These are phyloP conservation scores for Cinclus mexicanus DNA, from an alignment of 2,113 vertebrate genomes.

Conservation along the genomic window DNA sequence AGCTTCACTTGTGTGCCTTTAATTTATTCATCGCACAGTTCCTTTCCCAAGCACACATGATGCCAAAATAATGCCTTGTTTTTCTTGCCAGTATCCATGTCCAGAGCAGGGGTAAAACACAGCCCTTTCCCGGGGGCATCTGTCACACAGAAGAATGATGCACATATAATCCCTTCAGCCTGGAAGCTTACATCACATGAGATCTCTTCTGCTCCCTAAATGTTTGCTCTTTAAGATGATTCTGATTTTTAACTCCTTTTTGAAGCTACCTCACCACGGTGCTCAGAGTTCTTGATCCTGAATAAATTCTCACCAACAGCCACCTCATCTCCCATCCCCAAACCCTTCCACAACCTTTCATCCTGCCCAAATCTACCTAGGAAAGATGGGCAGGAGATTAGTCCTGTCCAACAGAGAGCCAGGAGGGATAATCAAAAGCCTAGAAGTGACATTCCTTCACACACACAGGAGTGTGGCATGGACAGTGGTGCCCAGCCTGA, in stretches of 20 bases:
- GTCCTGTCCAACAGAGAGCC: neutral
- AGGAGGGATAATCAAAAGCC: neutral
- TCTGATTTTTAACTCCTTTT: neutral
- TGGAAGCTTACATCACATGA: neutral
- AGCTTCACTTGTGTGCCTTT: conserved; percentile 48
- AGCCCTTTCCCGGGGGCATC: neutral
- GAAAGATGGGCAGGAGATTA: neutral
- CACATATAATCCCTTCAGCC: neutral
- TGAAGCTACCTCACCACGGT: neutral
- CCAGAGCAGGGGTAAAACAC: conserved; percentile 7
- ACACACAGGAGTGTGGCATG: fast-evolving
- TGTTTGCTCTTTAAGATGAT: neutral
- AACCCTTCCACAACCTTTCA: neutral
- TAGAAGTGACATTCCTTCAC: neutral
- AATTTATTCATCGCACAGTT: conserved; percentile 62
- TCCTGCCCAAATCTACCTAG: fast-evolving
- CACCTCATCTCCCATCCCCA: neutral
- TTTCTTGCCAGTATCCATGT: conserved; percentile 32
- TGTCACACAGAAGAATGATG: neutral
- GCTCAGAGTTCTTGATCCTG: neutral
- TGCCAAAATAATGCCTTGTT: conserved; percentile 48
- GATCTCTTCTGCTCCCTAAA: neutral
- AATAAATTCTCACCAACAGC: neutral
- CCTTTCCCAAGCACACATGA: neutral
- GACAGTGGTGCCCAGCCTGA: neutral